Conservation (phyloP, 2,888 invertebrate genomes). For the Sarcophaga carnaria region DNA sequence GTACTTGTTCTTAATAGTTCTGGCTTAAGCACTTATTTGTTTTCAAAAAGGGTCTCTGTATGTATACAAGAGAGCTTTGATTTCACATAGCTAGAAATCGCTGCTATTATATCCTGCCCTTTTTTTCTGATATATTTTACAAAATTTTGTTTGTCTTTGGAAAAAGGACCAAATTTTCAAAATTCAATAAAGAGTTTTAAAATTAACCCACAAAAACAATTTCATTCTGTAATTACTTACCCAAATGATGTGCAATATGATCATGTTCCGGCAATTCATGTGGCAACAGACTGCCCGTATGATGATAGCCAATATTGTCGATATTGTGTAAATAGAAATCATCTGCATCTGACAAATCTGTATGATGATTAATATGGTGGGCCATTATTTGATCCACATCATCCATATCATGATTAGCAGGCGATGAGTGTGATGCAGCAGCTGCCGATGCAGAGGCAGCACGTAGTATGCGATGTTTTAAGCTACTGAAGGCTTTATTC, state of each 20-base stretch:
- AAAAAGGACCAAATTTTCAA: neutral
- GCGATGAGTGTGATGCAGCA: slow-evolving; percentile 43
- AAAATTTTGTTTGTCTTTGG: no score
- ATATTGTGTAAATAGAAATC: slow-evolving; percentile 69
- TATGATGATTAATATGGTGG: slow-evolving; percentile 74
- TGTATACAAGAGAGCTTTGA: no score
- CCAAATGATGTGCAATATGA: slow-evolving; percentile 79
- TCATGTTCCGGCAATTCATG: slow-evolving; percentile 78
- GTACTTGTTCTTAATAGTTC: no score
- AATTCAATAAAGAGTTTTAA: neutral
- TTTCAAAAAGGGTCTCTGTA: no score
- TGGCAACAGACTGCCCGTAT: slow-evolving; percentile 65
- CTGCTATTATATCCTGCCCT: no score
- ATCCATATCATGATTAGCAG: slow-evolving; percentile 59
- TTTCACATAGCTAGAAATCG: no score
- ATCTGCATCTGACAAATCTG: slow-evolving; percentile 68
- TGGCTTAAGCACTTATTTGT: no score
- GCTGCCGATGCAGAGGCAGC: slow-evolving; percentile 38
- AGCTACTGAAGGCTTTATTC: neutral
- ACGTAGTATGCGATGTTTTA: slow-evolving; percentile 44
- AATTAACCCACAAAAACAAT: neutral
- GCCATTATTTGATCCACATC: slow-evolving; percentile 62
- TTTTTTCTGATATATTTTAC: no score
- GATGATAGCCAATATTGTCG: slow-evolving; percentile 66
- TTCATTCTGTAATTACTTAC: slow-evolving; percentile 71